A percentile compares a stretch with the other conserved stretches of the same genome.
Conservation (phyloP, 2,113 vertebrate species). For the Sterna hirundo region DNA sequence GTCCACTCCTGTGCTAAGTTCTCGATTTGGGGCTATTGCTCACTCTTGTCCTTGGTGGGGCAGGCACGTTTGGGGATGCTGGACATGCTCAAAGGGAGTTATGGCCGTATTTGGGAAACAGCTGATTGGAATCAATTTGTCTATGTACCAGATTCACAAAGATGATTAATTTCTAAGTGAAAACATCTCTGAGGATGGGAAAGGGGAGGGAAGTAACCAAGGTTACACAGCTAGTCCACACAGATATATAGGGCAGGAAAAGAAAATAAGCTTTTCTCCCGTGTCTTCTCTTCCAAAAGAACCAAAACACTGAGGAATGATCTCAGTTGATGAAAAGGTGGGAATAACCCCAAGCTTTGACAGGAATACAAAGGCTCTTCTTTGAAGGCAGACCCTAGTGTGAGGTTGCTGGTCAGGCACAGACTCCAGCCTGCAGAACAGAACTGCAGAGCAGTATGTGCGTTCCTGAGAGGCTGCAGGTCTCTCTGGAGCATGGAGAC, state of each 20-base stretch:
- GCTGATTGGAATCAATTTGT: neutral
- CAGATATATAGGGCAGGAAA: neutral
- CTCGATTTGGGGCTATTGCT: accelerated
- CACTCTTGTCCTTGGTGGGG: accelerated
- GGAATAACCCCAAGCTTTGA: neutral
- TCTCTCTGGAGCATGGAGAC: neutral
- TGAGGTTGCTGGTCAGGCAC: neutral
- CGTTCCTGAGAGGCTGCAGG: neutral
- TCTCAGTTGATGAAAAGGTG: neutral
- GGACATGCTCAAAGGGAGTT: neutral
- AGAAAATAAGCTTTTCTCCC: neutral
- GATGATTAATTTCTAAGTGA: neutral
- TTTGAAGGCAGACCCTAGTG: neutral
- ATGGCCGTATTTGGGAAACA: neutral
- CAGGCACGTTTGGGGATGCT: neutral
- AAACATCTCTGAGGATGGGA: neutral
- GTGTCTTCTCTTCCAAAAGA: neutral
- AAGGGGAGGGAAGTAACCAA: neutral
- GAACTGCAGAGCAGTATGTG: neutral
- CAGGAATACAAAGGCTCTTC: neutral
- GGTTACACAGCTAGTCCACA: neutral
- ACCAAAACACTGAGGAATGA: neutral
- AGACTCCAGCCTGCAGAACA: neutral
- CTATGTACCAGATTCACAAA: neutral
- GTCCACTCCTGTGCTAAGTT: accelerated